Percentiles rank a stretch among this genome's conserved stretches.
Evolutionary conservation across 2,797 vertebrate species (phyloP).

Genomic region (Cheirogaleus major): DNA sequence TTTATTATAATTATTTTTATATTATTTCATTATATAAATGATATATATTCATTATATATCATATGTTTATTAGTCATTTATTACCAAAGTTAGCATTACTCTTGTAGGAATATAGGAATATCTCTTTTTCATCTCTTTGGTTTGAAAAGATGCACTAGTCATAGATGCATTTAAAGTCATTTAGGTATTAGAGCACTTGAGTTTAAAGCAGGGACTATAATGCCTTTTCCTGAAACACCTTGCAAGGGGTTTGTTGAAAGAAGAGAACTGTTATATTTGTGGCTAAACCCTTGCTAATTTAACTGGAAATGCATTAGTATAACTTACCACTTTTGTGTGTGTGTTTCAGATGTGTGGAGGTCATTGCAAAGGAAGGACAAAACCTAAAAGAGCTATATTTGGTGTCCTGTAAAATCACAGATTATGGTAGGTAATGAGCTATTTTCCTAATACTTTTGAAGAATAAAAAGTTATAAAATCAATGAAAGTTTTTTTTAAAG

Average conservation of each 20-base stretch:
- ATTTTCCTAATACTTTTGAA: neutral
- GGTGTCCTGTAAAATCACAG: conserved; percentile 99
- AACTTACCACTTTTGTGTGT: conserved; percentile 68
- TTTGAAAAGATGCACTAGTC: neutral
- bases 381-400: conserved; percentile 98
- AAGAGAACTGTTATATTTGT: neutral
- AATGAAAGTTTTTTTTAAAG: conserved; percentile 34
- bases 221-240: conserved; percentile 54
- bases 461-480: conserved; percentile 13
- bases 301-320: conserved; percentile 25
- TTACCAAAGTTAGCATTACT: neutral
- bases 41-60: neutral
- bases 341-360: conserved; percentile 96
- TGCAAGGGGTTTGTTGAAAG: conserved; percentile 48
- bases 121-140: neutral
- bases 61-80: neutral
- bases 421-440: conserved; percentile 91
- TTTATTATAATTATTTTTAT: conserved; percentile 30
- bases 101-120: neutral
- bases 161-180: conserved; percentile 24
- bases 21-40: neutral
- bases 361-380: conserved; percentile 97
- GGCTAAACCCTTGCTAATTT: conserved; percentile 51
- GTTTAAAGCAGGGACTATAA: conserved; percentile 43
- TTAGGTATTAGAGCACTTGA: conserved; percentile 55